Conservation (phyloP, 1,140 invertebrate genomes). For the Drosophila truncata region DNA sequence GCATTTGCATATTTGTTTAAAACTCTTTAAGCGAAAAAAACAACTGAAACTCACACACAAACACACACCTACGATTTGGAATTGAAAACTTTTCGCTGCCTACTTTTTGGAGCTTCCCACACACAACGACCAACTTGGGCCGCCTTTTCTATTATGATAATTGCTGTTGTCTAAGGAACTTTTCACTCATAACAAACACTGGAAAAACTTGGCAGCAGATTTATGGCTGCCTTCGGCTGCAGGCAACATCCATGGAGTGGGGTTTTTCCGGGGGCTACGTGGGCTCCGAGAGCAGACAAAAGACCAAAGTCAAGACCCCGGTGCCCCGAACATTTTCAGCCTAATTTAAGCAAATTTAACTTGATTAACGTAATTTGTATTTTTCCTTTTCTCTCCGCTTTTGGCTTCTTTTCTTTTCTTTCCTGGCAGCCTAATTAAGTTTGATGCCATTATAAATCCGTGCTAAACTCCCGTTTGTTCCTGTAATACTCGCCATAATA, state of each 20-base stretch:
- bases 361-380: constrained; percentile 52
- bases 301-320: constrained; percentile 4
- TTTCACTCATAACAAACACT: constrained; percentile 25
- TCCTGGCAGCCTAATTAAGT: constrained; percentile 48
- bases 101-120: constrained; percentile 36
- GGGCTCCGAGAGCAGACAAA: not conserved
- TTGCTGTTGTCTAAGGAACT: constrained; percentile 49
- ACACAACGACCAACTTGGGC: constrained; percentile 10
- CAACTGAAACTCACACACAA: not conserved
- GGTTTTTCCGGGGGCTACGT: not conserved
- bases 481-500: constrained; percentile 38
- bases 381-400: constrained; percentile 11
- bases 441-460: constrained; percentile 52
- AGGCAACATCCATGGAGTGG: constrained; percentile 13
- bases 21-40: constrained; percentile 14
- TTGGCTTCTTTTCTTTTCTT: not conserved
- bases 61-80: not conserved
- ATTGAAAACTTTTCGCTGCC: constrained; percentile 37
- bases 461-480: constrained; percentile 39
- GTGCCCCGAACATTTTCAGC: constrained; percentile 28
- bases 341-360: constrained; percentile 53
- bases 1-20: constrained; percentile 36
- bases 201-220: constrained; percentile 30
- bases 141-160: constrained; percentile 68
- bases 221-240: constrained; percentile 30